These are phyloP conservation scores for Salvelinus sp. DNA, from an alignment of 2,113 vertebrate genomes.

Conservation along the genomic window DNA sequence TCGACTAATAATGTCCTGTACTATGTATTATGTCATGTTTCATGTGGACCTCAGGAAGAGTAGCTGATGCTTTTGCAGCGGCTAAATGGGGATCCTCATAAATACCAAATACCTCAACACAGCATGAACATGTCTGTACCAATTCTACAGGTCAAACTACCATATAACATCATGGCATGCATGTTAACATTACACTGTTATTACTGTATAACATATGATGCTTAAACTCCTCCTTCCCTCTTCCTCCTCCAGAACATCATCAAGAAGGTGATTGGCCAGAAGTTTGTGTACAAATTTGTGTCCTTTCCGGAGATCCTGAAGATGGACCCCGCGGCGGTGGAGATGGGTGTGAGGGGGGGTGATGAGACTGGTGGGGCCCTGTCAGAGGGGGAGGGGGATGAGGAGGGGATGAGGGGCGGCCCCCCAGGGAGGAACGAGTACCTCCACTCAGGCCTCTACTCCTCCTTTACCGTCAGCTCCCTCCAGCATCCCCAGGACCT, in stretches of 20 bases:
- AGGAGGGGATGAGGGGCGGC: slow-evolving; percentile 42
- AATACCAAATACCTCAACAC: no score
- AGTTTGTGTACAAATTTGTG: slow-evolving; percentile 92
- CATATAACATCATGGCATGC: slow-evolving; percentile 27
- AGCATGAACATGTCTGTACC: no score
- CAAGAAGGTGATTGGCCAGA: slow-evolving; percentile 91
- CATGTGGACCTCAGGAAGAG: no score
- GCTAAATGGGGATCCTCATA: no score
- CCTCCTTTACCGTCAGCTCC: slow-evolving; percentile 88
- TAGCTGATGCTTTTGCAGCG: no score
- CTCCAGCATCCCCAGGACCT: slow-evolving; percentile 64
- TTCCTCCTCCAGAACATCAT: slow-evolving; percentile 84
- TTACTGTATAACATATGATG: background rate
- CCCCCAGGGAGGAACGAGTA: slow-evolving; percentile 82
- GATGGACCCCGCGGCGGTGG: slow-evolving; percentile 84
- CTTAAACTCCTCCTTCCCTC: background rate
- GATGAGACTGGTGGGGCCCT: slow-evolving; percentile 76
- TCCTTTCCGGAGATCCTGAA: slow-evolving; percentile 90
- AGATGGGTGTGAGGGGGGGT: slow-evolving; percentile 71
- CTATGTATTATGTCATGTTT: no score
- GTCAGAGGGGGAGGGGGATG: slow-evolving; percentile 81
- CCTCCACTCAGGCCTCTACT: slow-evolving; percentile 87
- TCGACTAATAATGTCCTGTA: no score
- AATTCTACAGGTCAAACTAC: no score
- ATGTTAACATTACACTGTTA: slow-evolving; percentile 6